Base-by-base conservation (phyloP, 37 sponge, comb jelly and placozoan species). In the Cliona cf. orientalis region DNA sequence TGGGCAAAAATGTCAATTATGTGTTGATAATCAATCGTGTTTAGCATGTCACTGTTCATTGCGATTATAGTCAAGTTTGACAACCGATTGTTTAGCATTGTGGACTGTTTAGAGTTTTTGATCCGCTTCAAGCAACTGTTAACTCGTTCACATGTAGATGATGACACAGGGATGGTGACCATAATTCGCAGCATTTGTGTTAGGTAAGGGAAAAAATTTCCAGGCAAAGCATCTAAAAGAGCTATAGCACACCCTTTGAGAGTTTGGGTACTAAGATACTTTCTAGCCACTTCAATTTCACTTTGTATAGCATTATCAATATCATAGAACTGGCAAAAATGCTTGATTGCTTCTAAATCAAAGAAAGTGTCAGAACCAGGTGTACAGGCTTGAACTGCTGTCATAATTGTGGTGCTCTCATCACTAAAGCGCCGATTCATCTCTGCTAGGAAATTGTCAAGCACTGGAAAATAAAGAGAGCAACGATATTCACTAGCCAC, bases 81-180 rank as follows among this genome's bases (percentile, higher is more conserved):
- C 38, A 75, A 58, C 17, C 61, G 59, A 34, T 31, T 34, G 9
- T 75, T 44, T 43, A 35, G 36, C 76, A 75, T 75, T 31, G 76
- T 75, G 19, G 76, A 72, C 31, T 55, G 56, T 37, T 37, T 31
- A 58, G 35, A 75, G 12, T 40, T 75, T 28, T 75, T 75, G 25
- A 74, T 84, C 33, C 38, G 42, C 63, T 74, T 74, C 76, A 84
- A 62, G 2, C 74, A 26, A 22, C 74, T 71, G 46, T 71, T 71
- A 36, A 44, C 58, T 26, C 76, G 5, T 66, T 84, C 76, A 84
- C 84, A 84, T 61, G 41, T 58, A 49, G 85, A 77, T 46, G 77
- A 56, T 37, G 66, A 73, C 21, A 84, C 80, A 66, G 67, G 38
- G 28, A 73, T 29, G 44, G 74, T 53, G n/a, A 68, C 42, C 21